Evolutionary conservation across 2,797 vertebrate genomes (phyloP), one percentile per base, ranked within the genome.

Genomic region (Eptatretus atami): DNA sequence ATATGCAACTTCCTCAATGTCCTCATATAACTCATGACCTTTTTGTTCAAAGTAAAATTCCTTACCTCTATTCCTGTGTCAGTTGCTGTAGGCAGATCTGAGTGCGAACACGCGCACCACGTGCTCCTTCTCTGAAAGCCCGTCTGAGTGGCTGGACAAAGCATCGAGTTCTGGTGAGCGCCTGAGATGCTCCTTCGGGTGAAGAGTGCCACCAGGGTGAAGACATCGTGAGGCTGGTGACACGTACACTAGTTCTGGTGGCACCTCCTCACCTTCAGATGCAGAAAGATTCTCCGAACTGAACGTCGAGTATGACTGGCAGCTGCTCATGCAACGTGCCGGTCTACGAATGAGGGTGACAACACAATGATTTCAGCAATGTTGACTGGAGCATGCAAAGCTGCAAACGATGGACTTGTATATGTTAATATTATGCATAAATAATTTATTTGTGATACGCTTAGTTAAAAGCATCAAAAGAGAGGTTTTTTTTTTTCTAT

Each of bases 261-360:
- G 86, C 88, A 9, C 87, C 88, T 94, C 86, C 68, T 90, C 86
- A 12, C 82, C 85, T 10, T 84, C 82, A 1, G 87, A 94, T 1
- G 80, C 78, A 0, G 80, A 81, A 64, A 86, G 72, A 70, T 94
- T 95, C 76, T 93, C 88, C 0, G 85, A 88, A 76, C 88, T 94
- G 76, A 90, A 87, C 65, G 82, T 92, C 13, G 84, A 90, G 64
- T 84, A 76, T 63, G 87, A 92, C 75, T 84, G 88, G 63, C 84
- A 83, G 74, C 86, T 86, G 69, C 77, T 81, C 78, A 86, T 82
- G 11, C 76, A 61, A 67, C 83, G 70, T 52, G 81, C 77, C 9
- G 57, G 57, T 25, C 57, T 61, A 44, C 6, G 31, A 44, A 44
- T 44, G 31, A 44, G 31, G 31, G 31, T 5, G 31, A 44, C 31